Conservation (phyloP, 1,140 invertebrate species). For the Drosophila sturtevanti region DNA sequence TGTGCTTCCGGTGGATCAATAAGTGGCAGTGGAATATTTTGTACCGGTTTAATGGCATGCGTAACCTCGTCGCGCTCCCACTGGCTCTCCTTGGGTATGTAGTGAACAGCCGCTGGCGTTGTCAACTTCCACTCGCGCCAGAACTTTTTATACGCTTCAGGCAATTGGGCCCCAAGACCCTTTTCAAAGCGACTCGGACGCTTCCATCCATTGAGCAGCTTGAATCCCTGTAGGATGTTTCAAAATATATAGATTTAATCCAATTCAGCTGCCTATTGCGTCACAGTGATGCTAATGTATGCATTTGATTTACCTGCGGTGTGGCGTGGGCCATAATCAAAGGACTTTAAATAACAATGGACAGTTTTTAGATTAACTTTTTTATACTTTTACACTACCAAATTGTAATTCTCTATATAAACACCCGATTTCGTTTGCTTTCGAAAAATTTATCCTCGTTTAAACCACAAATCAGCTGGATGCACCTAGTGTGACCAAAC, state of each 20-base stretch:
- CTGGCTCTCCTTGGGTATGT: slow-evolving; percentile 88
- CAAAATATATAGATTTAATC: slow-evolving; percentile 17
- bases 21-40: slow-evolving; percentile 91
- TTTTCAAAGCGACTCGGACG: slow-evolving; percentile 84
- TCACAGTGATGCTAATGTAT: slow-evolving; percentile 44
- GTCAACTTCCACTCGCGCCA: slow-evolving; percentile 92
- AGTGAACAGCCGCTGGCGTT: slow-evolving; percentile 92
- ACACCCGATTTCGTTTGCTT: background rate
- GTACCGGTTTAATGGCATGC: slow-evolving; percentile 88
- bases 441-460: background rate
- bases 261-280: slow-evolving; percentile 50
- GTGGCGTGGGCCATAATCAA: slow-evolving; percentile 65
- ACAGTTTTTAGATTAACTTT: background rate
- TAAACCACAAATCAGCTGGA: background rate
- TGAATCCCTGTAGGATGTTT: slow-evolving; percentile 56
- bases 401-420: background rate
- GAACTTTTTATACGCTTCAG: slow-evolving; percentile 94
- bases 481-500: background rate
- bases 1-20: slow-evolving; percentile 91
- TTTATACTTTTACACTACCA: background rate
- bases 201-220: slow-evolving; percentile 81
- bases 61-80: slow-evolving; percentile 89
- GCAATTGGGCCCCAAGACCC: slow-evolving; percentile 87
- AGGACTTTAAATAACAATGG: slow-evolving; percentile 13
- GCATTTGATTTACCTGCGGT: slow-evolving; percentile 52